phyloP scores from a whole-genome alignment of 2,797 vertebrate species.

The Enteromius argenteus region DNA sequence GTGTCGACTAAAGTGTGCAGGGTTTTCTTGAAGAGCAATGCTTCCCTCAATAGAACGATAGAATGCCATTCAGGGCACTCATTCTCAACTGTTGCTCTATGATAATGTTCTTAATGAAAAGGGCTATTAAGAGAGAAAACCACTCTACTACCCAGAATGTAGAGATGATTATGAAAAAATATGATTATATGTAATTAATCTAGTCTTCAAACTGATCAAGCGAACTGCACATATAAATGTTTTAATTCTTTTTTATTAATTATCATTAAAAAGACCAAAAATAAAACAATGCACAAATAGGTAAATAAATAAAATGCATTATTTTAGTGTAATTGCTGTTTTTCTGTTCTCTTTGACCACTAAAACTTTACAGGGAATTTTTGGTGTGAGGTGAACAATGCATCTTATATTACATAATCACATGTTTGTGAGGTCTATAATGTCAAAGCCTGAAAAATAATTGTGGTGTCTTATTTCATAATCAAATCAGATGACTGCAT shows the following conservation, averaged over 20 bases:
- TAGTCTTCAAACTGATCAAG: not conserved
- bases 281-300: not conserved
- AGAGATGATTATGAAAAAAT: not conserved
- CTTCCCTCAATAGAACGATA: not conserved
- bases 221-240: not conserved
- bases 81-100: not conserved
- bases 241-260: too few relatives aligned
- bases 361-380: not conserved
- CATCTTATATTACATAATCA: not conserved
- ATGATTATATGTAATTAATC: not conserved
- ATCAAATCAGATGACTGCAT: constrained; percentile 5
- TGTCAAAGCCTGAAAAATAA: constrained; percentile 11
- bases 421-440: constrained; percentile 12
- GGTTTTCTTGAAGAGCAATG: not conserved
- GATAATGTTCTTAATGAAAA: not conserved
- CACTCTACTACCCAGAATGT: not conserved
- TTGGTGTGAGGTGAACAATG: not conserved
- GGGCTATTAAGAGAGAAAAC: not conserved
- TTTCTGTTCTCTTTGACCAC: not conserved
- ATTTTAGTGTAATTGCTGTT: not conserved
- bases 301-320: not conserved
- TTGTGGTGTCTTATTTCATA: constrained; percentile 9
- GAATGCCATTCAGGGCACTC: not conserved
- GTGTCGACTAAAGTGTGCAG: constrained; percentile 7
- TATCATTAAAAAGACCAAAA: not conserved